Conservation (phyloP, 2,797 vertebrate species). For the Sebastes iracundus region DNA sequence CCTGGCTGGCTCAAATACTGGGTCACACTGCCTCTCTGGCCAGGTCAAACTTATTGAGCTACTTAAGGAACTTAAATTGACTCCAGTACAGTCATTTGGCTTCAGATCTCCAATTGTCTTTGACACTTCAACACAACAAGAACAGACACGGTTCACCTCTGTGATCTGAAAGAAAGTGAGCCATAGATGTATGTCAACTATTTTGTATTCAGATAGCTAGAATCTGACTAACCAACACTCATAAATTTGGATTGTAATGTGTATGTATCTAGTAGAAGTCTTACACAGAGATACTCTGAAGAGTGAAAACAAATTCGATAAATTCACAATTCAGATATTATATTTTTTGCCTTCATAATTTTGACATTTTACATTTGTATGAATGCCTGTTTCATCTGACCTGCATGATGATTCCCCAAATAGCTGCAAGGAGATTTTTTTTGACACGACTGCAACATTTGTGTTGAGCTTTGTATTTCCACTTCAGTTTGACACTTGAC, state of each 20-base stretch:
- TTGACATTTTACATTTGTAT: background rate
- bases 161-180: background rate
- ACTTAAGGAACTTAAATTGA: background rate
- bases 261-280: background rate
- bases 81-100: background rate
- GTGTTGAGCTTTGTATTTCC: slow-evolving; percentile 11
- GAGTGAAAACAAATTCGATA: background rate
- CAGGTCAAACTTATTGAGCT: background rate
- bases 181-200: background rate
- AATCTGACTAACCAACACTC: background rate
- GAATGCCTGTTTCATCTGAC: slow-evolving; percentile 15
- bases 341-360: background rate
- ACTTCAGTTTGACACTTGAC: slow-evolving; percentile 38
- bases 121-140: background rate
- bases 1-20: background rate
- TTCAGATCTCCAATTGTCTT: background rate
- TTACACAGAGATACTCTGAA: background rate
- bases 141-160: background rate
- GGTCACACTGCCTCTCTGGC: background rate
- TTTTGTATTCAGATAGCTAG: background rate
- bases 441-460: background rate
- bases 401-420: background rate
- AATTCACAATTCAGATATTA: background rate
- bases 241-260: background rate
- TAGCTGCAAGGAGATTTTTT: background rate